Evolutionary conservation across 2,797 vertebrate genomes (phyloP).

Genomic region (Acropternis orthonyx): DNA sequence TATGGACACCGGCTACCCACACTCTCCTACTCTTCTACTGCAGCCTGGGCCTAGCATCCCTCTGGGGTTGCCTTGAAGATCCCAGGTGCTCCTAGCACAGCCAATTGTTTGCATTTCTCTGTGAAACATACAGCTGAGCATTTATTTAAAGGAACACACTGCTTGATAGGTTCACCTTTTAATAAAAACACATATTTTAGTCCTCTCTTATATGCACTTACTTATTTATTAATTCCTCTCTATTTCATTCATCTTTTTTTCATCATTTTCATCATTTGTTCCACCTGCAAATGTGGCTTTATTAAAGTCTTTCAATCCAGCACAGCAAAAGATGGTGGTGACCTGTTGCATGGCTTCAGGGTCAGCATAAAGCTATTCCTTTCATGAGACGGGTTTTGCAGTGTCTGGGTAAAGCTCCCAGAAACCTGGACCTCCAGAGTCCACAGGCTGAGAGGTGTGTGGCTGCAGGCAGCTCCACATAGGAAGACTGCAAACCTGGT

Average conservation of each 20-base stretch:
- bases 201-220: neutral
- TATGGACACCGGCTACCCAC: neutral
- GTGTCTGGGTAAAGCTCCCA: neutral
- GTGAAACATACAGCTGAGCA: neutral
- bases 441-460: fast-evolving
- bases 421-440: neutral
- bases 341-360: neutral
- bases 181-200: neutral
- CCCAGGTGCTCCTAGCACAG: neutral
- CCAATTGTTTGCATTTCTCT: neutral
- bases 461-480: neutral
- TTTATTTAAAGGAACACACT: neutral
- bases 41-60: neutral
- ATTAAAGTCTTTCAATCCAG: neutral
- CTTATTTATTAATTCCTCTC: neutral
- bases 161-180: neutral
- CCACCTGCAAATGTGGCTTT: neutral
- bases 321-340: neutral
- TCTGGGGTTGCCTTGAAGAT: neutral
- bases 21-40: neutral
- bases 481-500: neutral
- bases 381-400: neutral
- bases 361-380: neutral
- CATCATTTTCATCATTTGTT: too few species aligned
- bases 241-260: neutral